A percentile compares a stretch with the other conserved stretches of the same genome.
phyloP scores from a whole-genome alignment of 2,888 invertebrate genomes.

The Ceramica pisi region DNA sequence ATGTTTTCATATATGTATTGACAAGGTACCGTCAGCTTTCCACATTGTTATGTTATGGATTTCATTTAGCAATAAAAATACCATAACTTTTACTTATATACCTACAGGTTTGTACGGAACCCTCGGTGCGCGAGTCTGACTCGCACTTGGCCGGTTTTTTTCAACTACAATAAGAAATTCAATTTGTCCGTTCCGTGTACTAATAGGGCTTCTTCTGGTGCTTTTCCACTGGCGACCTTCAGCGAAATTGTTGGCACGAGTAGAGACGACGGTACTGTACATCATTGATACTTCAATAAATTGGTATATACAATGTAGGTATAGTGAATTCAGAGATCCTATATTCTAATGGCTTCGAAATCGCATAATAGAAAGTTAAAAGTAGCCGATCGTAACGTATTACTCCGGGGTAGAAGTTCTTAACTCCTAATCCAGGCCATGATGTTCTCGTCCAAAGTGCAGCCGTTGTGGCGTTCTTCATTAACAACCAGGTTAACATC shows the following conservation, averaged over 20 bases:
- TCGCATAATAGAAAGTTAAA: not conserved
- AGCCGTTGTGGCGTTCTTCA: not conserved
- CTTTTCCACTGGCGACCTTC: slow-evolving; percentile 44
- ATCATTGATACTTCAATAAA: slow-evolving; percentile 6
- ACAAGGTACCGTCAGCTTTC: too few relatives aligned
- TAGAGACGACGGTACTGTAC: slow-evolving; percentile 1
- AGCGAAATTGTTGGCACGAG: slow-evolving; percentile 44
- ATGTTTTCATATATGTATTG: too few relatives aligned
- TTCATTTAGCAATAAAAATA: too few relatives aligned
- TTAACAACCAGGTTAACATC: too few relatives aligned
- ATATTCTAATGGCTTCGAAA: not conserved
- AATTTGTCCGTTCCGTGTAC: slow-evolving; percentile 35
- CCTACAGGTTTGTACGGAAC: too few relatives aligned
- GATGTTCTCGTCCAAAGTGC: not conserved
- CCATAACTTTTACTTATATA: too few relatives aligned
- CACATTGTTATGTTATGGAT: too few relatives aligned
- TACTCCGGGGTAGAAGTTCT: too few relatives aligned
- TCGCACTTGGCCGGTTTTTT: too few relatives aligned
- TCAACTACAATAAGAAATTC: slow-evolving; percentile 32
- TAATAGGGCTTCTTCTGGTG: slow-evolving; percentile 49
- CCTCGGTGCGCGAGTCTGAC: too few relatives aligned
- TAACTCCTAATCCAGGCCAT: not conserved
- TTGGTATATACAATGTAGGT: slow-evolving; percentile 5
- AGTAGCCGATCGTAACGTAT: not conserved
- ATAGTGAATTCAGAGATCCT: not conserved